phyloP scores from a whole-genome alignment of 2,888 invertebrate genomes.

The Eupithecia pulchellata region DNA sequence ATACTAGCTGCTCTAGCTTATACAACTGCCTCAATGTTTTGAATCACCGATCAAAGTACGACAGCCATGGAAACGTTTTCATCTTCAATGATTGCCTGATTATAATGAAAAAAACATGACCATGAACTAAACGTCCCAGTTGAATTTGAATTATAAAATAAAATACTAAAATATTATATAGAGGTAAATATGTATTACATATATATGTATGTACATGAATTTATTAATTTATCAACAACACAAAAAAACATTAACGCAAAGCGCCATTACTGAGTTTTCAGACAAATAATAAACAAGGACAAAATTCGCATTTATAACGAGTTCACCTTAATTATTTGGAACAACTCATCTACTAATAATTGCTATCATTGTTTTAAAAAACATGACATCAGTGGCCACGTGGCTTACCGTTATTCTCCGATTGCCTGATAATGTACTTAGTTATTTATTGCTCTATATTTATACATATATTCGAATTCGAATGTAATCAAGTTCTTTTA shows the following conservation, averaged over 20 bases:
- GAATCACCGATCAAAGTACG: not conserved
- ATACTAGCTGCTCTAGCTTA: constrained; percentile 1
- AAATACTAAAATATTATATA: no score
- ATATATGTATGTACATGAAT: no score
- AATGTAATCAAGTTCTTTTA: no score
- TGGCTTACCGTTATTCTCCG: not conserved
- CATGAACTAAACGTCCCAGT: not conserved
- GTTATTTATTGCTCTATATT: no score
- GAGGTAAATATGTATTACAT: no score
- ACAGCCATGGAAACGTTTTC: not conserved
- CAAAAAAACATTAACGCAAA: not conserved
- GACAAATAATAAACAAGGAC: constrained; percentile 15
- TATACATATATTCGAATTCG: no score
- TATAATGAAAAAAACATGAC: not conserved
- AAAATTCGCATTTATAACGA: constrained; percentile 8
- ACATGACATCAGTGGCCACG: not conserved
- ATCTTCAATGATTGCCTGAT: not conserved
- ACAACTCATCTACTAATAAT: not conserved
- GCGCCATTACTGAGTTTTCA: constrained; percentile 2
- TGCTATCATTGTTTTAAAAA: constrained; percentile 9
- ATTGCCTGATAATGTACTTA: no score
- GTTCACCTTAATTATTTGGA: constrained; percentile 1
- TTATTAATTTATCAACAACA: no score
- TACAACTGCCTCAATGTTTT: constrained; percentile 7
- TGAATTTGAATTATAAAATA: no score